Percentiles rank a stretch among this genome's conserved stretches.
phyloP scores from a whole-genome alignment of 2,797 vertebrate species.

The Rhabdomys pumilio region DNA sequence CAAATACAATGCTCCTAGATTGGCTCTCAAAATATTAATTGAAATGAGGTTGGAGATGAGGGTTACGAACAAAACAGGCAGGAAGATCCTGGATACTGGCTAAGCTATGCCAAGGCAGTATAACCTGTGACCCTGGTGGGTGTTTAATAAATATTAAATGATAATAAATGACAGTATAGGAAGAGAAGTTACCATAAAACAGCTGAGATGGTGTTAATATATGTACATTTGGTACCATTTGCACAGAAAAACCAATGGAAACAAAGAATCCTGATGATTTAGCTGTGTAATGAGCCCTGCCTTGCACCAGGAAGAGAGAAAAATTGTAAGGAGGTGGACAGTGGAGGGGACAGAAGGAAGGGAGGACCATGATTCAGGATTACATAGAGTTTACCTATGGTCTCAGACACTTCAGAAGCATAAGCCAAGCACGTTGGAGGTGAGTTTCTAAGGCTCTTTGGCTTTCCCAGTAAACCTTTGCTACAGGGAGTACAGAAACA shows the following conservation, averaged over 20 bases:
- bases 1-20: slow-evolving; percentile 45
- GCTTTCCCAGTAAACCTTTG: slow-evolving; percentile 55
- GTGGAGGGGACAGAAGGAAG: background rate
- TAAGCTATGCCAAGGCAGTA: background rate
- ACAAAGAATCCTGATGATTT: slow-evolving; percentile 56
- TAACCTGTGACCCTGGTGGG: background rate
- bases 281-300: background rate
- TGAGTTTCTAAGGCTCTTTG: slow-evolving; percentile 12
- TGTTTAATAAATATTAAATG: slow-evolving; percentile 75
- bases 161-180: slow-evolving; percentile 45
- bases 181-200: slow-evolving; percentile 40
- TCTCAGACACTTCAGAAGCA: background rate
- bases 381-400: background rate
- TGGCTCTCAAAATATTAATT: slow-evolving; percentile 76
- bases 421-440: background rate
- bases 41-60: slow-evolving; percentile 58
- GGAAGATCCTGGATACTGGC: slow-evolving; percentile 49
- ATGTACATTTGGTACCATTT: background rate
- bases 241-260: slow-evolving; percentile 30
- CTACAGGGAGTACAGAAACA: background rate
- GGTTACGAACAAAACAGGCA: slow-evolving; percentile 50
- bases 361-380: background rate
- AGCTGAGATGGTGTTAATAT: slow-evolving; percentile 37
- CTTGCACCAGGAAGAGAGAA: background rate
- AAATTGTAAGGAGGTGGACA: background rate